Conservation (phyloP, 2,888 invertebrate genomes). For the Drosophila sordidula region DNA sequence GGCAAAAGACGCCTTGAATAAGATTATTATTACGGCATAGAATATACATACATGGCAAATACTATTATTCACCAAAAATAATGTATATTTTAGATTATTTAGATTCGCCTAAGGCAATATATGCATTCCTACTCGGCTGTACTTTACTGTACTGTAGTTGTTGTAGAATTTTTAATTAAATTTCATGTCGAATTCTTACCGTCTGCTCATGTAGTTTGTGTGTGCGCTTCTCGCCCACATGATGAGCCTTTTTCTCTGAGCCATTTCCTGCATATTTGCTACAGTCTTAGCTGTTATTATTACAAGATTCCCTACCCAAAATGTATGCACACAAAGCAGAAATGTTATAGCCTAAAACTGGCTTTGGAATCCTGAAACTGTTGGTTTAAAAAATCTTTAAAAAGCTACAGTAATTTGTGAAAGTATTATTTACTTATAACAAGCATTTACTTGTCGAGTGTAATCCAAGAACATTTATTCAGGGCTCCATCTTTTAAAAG, state of each 20-base stretch:
- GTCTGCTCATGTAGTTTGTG: slow-evolving; percentile 33
- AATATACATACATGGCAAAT: no score
- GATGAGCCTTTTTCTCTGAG: slow-evolving; percentile 13
- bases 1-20: no score
- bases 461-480: slow-evolving; percentile 19
- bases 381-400: slow-evolving; percentile 41
- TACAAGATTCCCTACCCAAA: slow-evolving; percentile 55
- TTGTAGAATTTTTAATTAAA: slow-evolving; percentile 82
- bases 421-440: background rate
- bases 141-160: slow-evolving; percentile 52
- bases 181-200: slow-evolving; percentile 74
- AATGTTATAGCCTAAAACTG: slow-evolving; percentile 37
- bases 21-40: no score
- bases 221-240: slow-evolving; percentile 3
- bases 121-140: no score
- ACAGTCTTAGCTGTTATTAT: slow-evolving; percentile 59
- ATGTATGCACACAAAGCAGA: slow-evolving; percentile 53
- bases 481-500: background rate
- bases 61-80: no score
- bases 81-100: no score
- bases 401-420: slow-evolving; percentile 25
- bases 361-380: slow-evolving; percentile 19
- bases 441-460: slow-evolving; percentile 5
- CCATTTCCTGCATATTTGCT: slow-evolving; percentile 3
- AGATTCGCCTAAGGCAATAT: no score